Evolutionary conservation across 2,888 invertebrate genomes (phyloP).

Genomic region (Lasius fuliginosus): DNA sequence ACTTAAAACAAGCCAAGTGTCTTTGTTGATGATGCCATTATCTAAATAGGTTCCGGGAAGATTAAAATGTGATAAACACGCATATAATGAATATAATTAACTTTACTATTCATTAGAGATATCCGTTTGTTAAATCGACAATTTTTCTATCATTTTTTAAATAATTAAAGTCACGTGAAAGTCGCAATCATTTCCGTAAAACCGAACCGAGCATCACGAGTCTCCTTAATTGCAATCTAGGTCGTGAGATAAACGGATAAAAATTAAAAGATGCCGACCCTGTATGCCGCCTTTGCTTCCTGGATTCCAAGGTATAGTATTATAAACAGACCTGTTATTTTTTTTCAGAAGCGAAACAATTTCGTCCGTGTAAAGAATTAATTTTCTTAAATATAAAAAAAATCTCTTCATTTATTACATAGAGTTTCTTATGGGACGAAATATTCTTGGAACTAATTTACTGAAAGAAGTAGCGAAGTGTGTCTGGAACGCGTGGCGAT

Average conservation of each 20-base stretch:
- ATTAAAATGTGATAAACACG: constrained; percentile 61
- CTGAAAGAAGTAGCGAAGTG: background rate
- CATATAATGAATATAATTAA: constrained; percentile 8
- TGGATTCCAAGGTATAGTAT: constrained; percentile 91
- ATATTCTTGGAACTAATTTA: background rate
- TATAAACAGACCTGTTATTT: constrained; percentile 48
- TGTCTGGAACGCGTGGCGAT: background rate
- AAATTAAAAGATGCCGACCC: constrained; percentile 88
- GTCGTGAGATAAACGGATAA: constrained; percentile 64
- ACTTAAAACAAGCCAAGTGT: constrained; percentile 57
- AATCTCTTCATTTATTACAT: background rate
- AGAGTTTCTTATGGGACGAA: background rate
- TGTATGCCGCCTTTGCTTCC: constrained; percentile 91
- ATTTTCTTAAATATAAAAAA: background rate
- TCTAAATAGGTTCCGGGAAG: constrained; percentile 53
- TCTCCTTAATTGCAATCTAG: constrained; percentile 71
- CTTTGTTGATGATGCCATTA: constrained; percentile 38
- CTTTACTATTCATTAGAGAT: background rate
- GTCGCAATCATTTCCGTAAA: background rate
- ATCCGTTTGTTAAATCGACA: constrained; percentile 14
- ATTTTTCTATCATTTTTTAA: background rate
- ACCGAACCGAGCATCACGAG: constrained; percentile 48
- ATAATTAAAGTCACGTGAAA: background rate
- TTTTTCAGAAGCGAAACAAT: constrained; percentile 24
- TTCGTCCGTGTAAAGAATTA: background rate